phyloP scores from a whole-genome alignment of 2,888 invertebrate species.

The Agrilus biguttatus region DNA sequence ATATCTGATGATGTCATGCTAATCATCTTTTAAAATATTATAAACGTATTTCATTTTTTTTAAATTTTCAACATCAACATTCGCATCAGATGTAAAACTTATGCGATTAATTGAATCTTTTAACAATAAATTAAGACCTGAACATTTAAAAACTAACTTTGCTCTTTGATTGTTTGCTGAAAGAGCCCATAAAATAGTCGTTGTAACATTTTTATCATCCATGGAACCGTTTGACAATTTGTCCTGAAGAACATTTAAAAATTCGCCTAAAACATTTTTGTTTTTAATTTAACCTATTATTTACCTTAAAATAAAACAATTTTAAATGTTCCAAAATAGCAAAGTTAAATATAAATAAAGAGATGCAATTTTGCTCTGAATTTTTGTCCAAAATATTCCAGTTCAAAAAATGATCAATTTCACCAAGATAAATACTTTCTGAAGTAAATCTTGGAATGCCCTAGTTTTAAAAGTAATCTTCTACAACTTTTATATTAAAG shows the following conservation, averaged over 20 bases:
- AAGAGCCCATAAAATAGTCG: conserved; percentile 50
- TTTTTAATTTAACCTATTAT: not conserved
- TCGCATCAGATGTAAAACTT: conserved; percentile 23
- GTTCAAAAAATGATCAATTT: too few species aligned
- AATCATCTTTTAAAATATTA: conserved; percentile 18
- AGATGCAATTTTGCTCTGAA: not conserved
- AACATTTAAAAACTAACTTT: conserved; percentile 37
- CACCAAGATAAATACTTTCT: too few species aligned
- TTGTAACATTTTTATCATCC: conserved; percentile 32
- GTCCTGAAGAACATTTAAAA: conserved; percentile 32
- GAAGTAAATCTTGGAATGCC: too few species aligned
- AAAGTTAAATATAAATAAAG: not conserved
- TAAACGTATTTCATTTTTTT: conserved; percentile 23
- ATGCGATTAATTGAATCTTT: conserved; percentile 32
- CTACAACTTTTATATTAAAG: too few species aligned
- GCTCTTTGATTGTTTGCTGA: conserved; percentile 57
- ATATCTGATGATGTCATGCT: too few species aligned
- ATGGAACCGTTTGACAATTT: conserved; percentile 30
- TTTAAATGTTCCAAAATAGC: not conserved
- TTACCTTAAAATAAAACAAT: not conserved
- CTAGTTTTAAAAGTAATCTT: too few species aligned
- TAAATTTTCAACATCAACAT: conserved; percentile 18
- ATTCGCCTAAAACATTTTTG: conserved; percentile 28
- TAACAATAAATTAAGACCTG: conserved; percentile 33
- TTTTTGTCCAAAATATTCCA: too few species aligned